A percentile compares a stretch with the other conserved stretches of the same genome.
Evolutionary conservation across 2,797 vertebrate species (phyloP).

Genomic region (Lepidocolaptes lacrymiger): DNA sequence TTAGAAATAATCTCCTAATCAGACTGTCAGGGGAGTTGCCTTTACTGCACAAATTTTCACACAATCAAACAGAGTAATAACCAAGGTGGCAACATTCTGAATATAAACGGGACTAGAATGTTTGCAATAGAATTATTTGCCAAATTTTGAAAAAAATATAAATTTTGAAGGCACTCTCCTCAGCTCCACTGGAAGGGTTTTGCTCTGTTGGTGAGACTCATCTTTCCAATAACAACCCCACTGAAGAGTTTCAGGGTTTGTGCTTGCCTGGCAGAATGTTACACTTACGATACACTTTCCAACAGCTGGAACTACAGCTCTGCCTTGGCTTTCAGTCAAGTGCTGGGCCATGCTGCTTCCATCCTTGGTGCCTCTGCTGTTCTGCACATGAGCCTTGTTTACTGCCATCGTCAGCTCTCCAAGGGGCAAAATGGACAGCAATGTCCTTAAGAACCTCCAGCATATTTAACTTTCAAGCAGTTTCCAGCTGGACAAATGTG

Average conservation of each 20-base stretch:
- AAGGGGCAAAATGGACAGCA: not conserved
- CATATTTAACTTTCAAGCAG: not conserved
- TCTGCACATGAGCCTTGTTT: not conserved
- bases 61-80: accelerated
- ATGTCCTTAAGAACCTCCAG: not conserved
- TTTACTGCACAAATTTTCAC: not conserved
- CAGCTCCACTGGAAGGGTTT: not conserved
- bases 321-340: not conserved
- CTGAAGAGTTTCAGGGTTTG: not conserved
- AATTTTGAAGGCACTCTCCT: not conserved
- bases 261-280: not conserved
- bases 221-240: not conserved
- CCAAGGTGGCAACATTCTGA: not conserved
- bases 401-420: not conserved
- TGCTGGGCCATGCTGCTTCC: not conserved
- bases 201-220: not conserved
- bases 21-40: not conserved
- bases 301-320: not conserved
- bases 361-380: not conserved
- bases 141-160: not conserved
- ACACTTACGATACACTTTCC: not conserved
- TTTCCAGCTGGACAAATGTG: not conserved
- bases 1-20: not conserved
- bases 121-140: not conserved
- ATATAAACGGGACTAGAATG: not conserved